Evolutionary conservation across 2,797 vertebrate genomes (phyloP).

Genomic region (Silurus aristotelis): DNA sequence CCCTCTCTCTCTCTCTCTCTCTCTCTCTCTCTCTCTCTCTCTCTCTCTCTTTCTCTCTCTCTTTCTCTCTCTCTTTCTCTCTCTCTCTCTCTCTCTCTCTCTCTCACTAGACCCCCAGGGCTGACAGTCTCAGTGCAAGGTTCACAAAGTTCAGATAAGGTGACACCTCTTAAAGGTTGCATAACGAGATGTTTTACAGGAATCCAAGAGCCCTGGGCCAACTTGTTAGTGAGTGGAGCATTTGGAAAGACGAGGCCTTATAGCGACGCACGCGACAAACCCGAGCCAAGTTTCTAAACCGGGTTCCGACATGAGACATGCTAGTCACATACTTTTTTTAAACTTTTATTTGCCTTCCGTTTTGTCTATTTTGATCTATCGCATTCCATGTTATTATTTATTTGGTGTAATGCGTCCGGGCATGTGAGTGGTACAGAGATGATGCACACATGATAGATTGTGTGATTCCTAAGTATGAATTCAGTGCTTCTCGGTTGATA

Average conservation of each 20-base stretch:
- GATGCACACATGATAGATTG: neutral
- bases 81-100: too few relatives aligned
- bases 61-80: too few relatives aligned
- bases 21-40: too few relatives aligned
- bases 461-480: neutral
- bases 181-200: slow-evolving; percentile 79
- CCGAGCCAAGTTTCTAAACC: slow-evolving; percentile 74
- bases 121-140: slow-evolving; percentile 47
- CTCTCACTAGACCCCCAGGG: slow-evolving; percentile 25
- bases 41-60: too few relatives aligned
- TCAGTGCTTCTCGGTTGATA: neutral
- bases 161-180: slow-evolving; percentile 78
- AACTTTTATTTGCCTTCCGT: neutral
- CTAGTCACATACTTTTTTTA: neutral
- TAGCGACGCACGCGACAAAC: slow-evolving; percentile 48
- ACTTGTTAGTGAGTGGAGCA: slow-evolving; percentile 76
- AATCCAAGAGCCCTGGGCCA: slow-evolving; percentile 77
- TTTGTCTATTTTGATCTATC: neutral
- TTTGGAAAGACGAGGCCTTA: slow-evolving; percentile 46
- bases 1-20: too few relatives aligned
- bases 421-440: neutral
- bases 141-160: slow-evolving; percentile 69
- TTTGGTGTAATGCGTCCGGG: neutral
- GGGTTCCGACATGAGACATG: slow-evolving; percentile 59
- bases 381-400: neutral